Base-by-base conservation (phyloP, 2,888 invertebrate genomes). In the Drosophila yooni region DNA sequence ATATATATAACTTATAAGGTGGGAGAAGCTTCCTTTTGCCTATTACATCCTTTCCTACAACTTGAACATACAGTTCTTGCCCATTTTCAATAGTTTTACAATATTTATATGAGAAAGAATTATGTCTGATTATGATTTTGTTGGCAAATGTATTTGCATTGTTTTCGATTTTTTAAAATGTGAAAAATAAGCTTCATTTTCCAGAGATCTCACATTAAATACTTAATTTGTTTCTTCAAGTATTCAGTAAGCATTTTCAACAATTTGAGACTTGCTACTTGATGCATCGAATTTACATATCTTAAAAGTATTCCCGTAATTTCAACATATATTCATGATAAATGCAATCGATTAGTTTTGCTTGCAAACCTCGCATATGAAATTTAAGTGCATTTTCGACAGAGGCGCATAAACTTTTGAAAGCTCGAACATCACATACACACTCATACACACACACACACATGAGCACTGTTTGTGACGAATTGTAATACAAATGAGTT, bases 401-500 rank as follows among this genome's bases (percentile, higher is more conserved):
- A 67, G 81, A 67, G 83, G 81, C 70, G 60, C 72, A 74, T 65
- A 77, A 86, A 83, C 61, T 86, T 83, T 74, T 72, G 53, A 76
- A 70, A 53, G 65, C 76, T 38, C 52, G 18, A 40, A n/a, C 50
- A 59, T 56, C 72, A 25, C 46, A 61, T 71, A 59, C 36, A 46
- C 52, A 70, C 63, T 29, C 8, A 31, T 7, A 33, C 34, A 56
- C 40, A 62, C 58, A 46, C 59, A 51, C 50, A 40, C 15, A 31
- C 33, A 43, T 31, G n/a, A 34, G 51, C 58, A 51, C 29, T 71
- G 72, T 78, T 64, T 83, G 74, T 88, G 90, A 90, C 87, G 86
- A 86, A 86, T 90, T 86, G 86, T 89, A 83, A 81, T 84, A 86
- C 86, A 89, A 89, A 86, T 86, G 90, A 85, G 84, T 69, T 70